Conservation (phyloP, 2,888 invertebrate genomes). For the Eilema caniola region DNA sequence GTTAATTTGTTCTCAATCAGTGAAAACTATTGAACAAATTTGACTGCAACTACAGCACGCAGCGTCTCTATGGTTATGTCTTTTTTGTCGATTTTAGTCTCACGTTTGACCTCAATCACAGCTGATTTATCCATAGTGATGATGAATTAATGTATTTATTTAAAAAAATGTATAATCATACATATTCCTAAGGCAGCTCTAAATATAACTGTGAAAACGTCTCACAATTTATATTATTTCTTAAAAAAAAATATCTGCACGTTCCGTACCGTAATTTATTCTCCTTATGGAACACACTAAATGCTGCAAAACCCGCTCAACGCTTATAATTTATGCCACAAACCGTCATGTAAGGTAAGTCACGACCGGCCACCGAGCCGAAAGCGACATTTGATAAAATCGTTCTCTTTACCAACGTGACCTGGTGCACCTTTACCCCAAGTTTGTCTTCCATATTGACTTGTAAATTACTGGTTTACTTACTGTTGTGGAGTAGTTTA, state of each 20-base stretch:
- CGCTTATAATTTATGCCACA: slow-evolving; percentile 48
- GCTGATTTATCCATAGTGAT: too few relatives aligned
- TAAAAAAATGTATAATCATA: too few relatives aligned
- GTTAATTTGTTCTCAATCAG: background rate
- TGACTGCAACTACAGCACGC: too few relatives aligned
- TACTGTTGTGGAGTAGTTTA: slow-evolving; percentile 26
- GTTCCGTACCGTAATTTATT: background rate
- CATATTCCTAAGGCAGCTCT: too few relatives aligned
- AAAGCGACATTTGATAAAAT: slow-evolving; percentile 83
- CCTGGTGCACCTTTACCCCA: slow-evolving; percentile 67
- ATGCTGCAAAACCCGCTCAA: background rate
- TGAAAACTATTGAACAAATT: background rate
- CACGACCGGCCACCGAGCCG: slow-evolving; percentile 82
- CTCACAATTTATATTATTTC: too few relatives aligned
- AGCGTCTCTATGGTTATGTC: too few relatives aligned
- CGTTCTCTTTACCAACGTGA: slow-evolving; percentile 79
- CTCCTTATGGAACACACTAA: too few relatives aligned
- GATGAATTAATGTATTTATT: too few relatives aligned
- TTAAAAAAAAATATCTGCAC: too few relatives aligned
- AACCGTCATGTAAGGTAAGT: slow-evolving; percentile 80
- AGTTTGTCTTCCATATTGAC: slow-evolving; percentile 65
- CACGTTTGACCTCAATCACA: too few relatives aligned
- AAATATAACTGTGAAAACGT: too few relatives aligned
- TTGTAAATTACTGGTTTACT: slow-evolving; percentile 53
- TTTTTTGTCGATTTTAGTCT: too few relatives aligned